Percentiles rank a stretch among this genome's conserved stretches.
These are phyloP conservation scores for Protonibea diacanthus DNA, from an alignment of 2,797 vertebrate species.

Conservation along the genomic window DNA sequence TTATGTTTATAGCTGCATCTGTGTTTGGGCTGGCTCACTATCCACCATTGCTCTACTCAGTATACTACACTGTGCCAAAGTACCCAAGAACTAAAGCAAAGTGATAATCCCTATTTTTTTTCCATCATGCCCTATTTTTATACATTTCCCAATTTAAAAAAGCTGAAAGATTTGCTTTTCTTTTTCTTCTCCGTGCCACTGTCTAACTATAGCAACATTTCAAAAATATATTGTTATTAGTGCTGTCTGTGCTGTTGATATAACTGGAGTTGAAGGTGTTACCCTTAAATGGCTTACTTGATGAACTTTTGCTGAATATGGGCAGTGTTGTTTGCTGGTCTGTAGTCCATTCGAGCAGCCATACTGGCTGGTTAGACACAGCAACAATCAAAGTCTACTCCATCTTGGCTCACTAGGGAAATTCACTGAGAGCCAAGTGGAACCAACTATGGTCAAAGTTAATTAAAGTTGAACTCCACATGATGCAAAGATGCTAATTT, in stretches of 20 bases:
- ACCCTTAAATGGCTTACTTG: not conserved
- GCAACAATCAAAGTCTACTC: too few relatives aligned
- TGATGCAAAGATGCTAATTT: too few relatives aligned
- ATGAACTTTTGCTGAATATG: not conserved
- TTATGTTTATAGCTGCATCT: constrained; percentile 15
- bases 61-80: not conserved
- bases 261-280: not conserved
- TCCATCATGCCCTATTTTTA: not conserved
- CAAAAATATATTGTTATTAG: not conserved
- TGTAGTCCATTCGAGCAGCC: too few relatives aligned
- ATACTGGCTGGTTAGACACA: too few relatives aligned
- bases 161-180: not conserved
- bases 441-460: too few relatives aligned
- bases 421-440: too few relatives aligned
- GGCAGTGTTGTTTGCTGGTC: too few relatives aligned
- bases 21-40: constrained; percentile 9
- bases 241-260: too few relatives aligned
- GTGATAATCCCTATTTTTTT: not conserved
- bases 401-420: too few relatives aligned
- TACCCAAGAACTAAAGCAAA: not conserved
- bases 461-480: too few relatives aligned
- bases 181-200: not conserved
- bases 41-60: constrained; percentile 1
- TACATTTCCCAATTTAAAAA: not conserved
- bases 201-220: not conserved